Conservation (phyloP, 2,113 vertebrate genomes). For the Pseudopipra pipra region DNA sequence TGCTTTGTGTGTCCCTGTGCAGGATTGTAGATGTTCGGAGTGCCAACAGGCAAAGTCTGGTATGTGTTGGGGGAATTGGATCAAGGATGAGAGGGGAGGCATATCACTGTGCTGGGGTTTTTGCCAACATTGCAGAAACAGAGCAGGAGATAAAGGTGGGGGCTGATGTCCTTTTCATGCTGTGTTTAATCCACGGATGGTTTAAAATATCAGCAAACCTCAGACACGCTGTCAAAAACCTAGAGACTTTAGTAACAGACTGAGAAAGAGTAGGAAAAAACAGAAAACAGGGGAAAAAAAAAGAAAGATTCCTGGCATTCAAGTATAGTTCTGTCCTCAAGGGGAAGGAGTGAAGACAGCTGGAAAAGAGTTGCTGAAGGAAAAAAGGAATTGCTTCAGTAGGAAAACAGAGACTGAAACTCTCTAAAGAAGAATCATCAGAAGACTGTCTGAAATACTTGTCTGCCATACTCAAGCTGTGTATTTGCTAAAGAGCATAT, state of each 20-base stretch:
- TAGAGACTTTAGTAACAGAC: background rate
- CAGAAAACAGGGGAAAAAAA: background rate
- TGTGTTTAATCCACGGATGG: background rate
- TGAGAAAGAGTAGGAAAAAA: background rate
- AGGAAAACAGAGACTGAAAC: background rate
- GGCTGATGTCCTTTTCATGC: background rate
- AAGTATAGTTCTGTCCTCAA: background rate
- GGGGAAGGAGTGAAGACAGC: constrained; percentile 1
- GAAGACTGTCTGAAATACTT: background rate
- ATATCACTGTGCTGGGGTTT: background rate
- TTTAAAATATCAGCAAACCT: constrained; percentile 12
- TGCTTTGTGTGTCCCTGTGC: background rate
- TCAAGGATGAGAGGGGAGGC: background rate
- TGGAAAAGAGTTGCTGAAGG: background rate
- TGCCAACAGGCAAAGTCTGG: background rate
- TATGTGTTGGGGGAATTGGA: rapidly evolving
- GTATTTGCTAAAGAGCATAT: background rate
- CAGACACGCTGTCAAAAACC: background rate
- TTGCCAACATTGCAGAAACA: background rate
- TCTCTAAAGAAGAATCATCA: background rate
- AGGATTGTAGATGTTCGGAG: background rate
- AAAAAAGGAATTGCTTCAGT: background rate
- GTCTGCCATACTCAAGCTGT: background rate
- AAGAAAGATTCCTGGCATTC: background rate
- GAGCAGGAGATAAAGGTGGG: background rate